Evolutionary conservation across 2,797 vertebrate species (phyloP), one percentile per base, ranked within the genome.

Genomic region (Notoglanidium macrostoma): DNA sequence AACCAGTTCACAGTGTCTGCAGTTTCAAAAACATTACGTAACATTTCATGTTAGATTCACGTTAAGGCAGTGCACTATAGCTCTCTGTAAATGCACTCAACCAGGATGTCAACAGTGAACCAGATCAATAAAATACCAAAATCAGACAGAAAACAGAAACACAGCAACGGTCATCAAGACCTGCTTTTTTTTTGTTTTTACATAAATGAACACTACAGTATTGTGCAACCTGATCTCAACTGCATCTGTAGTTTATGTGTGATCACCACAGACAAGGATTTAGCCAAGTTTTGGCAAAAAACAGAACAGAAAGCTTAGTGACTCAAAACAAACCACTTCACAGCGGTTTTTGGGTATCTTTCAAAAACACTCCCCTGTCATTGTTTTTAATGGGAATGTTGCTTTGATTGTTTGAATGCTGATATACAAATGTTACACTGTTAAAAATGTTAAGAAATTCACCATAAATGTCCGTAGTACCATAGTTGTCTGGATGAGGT

Each of bases 51-150:
- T 83, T 7, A 40, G 5, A 32, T 44, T 87, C n/a, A 17, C 2
- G 12, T 17, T 73, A 49, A 51, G 40, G 55, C 35, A 44, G 32
- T 15, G 9, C 0, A 29, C 32, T 79, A 0, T 79, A 44, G 76
- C 17, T 46, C 23, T 46, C 32, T 44, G 44, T 46, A 29, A 57
- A 74, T 11, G 19, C 1, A 23, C 12, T 76, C 57, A 29, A 57
- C 35, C 76, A 80, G 49, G 32, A 86, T 19, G 49, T 4, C 17
- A 68, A 79, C 77, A 61, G n/a, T 44, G 85, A n/a, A n/a, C 63
- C 29, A 65, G 8, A 32, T 59, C 76, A 68, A 80, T 46, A 46
- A 79, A 61, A 35, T 57, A 44, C 61, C 59, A 19, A 81, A 46
- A 5, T 46, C 72, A 49, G 11, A 23, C 72, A 49, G 72, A 74